Percentiles rank a stretch among this genome's conserved stretches.
Evolutionary conservation across 2,888 invertebrate genomes (phyloP).

Genomic region (Drosophila subquinaria): DNA sequence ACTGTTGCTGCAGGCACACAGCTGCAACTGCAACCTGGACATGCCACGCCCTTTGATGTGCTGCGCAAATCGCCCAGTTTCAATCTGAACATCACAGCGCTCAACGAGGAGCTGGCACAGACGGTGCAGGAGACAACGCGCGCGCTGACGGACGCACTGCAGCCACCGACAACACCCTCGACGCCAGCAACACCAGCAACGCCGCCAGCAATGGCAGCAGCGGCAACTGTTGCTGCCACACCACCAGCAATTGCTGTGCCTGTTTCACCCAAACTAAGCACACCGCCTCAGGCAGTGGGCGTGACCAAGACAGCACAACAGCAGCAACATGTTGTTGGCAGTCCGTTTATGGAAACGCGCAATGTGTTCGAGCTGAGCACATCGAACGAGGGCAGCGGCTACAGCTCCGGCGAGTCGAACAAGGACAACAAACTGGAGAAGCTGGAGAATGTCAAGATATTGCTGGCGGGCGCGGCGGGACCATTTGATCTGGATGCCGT

Average conservation of each 20-base stretch:
- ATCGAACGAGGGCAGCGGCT: slow-evolving; percentile 80
- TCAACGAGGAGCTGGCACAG: slow-evolving; percentile 84
- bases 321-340: slow-evolving; percentile 69
- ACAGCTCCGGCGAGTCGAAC: slow-evolving; percentile 74
- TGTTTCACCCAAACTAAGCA: slow-evolving; percentile 60
- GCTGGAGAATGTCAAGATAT: slow-evolving; percentile 84
- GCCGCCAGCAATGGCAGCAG: slow-evolving; percentile 13
- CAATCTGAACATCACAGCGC: slow-evolving; percentile 83
- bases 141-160: slow-evolving; percentile 79
- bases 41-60: slow-evolving; percentile 85
- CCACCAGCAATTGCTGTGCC: slow-evolving; percentile 25
- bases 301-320: slow-evolving; percentile 31
- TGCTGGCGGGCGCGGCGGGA: slow-evolving; percentile 81
- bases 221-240: slow-evolving; percentile 17
- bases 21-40: slow-evolving; percentile 16
- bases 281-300: slow-evolving; percentile 57
- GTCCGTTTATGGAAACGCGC: slow-evolving; percentile 84
- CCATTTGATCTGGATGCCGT: slow-evolving; percentile 83
- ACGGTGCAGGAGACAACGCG: slow-evolving; percentile 84
- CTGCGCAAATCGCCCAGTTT: slow-evolving; percentile 85
- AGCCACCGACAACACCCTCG: slow-evolving; percentile 60
- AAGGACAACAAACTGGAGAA: slow-evolving; percentile 84
- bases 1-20: not conserved
- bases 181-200: slow-evolving; percentile 55
- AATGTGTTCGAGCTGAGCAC: slow-evolving; percentile 84